Base-by-base conservation (phyloP, 1,140 invertebrate species). In the Oryzaephilus surinamensis region DNA sequence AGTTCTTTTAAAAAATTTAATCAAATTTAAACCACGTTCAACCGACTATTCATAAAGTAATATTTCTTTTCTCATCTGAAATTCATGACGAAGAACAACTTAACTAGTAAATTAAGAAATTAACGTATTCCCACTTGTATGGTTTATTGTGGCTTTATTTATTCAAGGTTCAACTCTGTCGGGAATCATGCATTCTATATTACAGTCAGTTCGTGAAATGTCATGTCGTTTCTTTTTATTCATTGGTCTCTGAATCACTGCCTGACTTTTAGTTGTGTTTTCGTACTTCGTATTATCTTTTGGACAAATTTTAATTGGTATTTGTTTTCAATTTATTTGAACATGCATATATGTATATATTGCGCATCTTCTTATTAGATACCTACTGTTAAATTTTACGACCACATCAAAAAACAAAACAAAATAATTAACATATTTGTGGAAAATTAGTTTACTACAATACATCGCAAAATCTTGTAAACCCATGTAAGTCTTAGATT, bases 31-130 rank as follows among this genome's bases (percentile, higher is more conserved):
- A 48, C 45, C 42, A 48, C 48, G 43, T 48, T 51, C 39, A 51
- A 45, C 39, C 46, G 35, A 44, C 48, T 52, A 54, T 54, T 54
- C 48, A 48, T 46, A 43, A 54, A 50, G 52, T 52, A 47, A 54
- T 54, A 54, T 50, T 55, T 57, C 51, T 55, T 54, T 45, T 35
- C 46, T 57, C 52, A 50, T 60, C 41, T 43, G 32, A 46, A 49
- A 60, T 60, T 57, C 56, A 60, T 57, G 52, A 43, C 46, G 45
- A 35, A 43, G 50, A 57, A 53, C 50, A 59, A 58, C 53, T 60
- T 58, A 59, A 57, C 52, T 42, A 48, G 46, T 58, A 60, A 60
- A 60, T 60, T 60, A 59, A 58, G 57, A 59, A 60, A 60, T 60
- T 58, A 60, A 59, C 56, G 51, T 57, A 58, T 57, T 58, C 57